Evolutionary conservation across 2,888 invertebrate genomes (phyloP), one percentile per base, ranked within the genome.

Genomic region (Apoderus coryli): DNA sequence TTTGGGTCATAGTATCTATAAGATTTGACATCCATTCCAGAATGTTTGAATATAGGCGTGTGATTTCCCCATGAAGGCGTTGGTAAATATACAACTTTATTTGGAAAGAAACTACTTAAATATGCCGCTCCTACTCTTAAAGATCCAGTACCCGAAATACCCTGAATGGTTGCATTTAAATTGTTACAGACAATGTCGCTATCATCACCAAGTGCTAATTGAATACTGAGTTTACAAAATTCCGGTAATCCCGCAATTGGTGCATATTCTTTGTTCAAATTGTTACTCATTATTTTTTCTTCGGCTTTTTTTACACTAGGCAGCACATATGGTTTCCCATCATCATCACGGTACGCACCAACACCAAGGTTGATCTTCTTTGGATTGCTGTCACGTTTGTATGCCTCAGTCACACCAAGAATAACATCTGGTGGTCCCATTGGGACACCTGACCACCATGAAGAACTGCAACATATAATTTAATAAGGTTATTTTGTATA

Each of bases 401-500:
- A 98, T 1, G 96, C 96, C 57, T 99, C 98, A 1, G 93, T 85
- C 23, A 98, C 82, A 19, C 98, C 98, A 28, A 99, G 65, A 62
- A 99, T 99, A 13, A 88, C 85, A 67, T 96, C 96, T 4, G 96
- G 96, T 10, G 96, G 96, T 3, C 95, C 96, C 88, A 93, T 85
- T 54, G 78, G 73, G 5, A 96, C 92, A 54, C 81, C 72, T 34
- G 72, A 60, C 79, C 86, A 90, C 78, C 80, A 86, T 44, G 79
- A 75, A 52, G 43, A 6, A 51, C 56, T 29, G 34, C 31, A 40
- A 36, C 11, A 34, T 16, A 22, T n/a, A 10, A 13, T 10, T 5
- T 29, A 19, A 19, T 28, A 10, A 3, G 9, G 9, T n/a, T n/a
- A n/a, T n/a, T n/a, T n/a, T n/a, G n/a, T n/a, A n/a, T n/a, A n/a